phyloP scores from a whole-genome alignment of 2,797 vertebrate genomes.

The Manis crassicaudata region DNA sequence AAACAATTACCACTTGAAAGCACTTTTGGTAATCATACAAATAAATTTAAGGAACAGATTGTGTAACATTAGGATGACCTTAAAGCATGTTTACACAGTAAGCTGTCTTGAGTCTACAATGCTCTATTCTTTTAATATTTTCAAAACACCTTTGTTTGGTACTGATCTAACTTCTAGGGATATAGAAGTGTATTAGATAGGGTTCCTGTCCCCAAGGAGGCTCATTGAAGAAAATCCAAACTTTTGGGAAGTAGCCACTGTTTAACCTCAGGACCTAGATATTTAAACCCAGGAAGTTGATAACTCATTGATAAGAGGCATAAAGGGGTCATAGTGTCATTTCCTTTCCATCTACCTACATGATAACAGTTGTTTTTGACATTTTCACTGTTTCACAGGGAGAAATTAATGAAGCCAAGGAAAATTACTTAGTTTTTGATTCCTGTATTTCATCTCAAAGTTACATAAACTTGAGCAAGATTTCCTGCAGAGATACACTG shows the following conservation, averaged over 20 bases:
- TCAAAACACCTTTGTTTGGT: background rate
- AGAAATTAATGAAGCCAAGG: background rate
- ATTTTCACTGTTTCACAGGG: background rate
- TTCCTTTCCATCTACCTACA: background rate
- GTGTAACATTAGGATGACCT: background rate
- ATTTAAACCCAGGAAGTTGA: background rate
- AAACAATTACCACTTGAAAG: background rate
- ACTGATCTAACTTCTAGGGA: background rate
- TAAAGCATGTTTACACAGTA: background rate
- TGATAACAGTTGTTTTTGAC: background rate
- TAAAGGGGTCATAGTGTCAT: background rate
- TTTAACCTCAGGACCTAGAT: background rate
- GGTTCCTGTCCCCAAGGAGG: background rate
- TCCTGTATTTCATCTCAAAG: constrained; percentile 88
- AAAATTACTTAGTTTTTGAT: background rate
- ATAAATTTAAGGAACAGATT: background rate
- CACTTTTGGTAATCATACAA: background rate
- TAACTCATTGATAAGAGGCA: constrained; percentile 5
- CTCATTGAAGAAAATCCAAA: background rate
- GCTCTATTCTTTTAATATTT: constrained; percentile 13
- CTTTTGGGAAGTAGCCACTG: background rate
- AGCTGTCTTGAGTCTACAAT: background rate
- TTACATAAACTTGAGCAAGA: constrained; percentile 89
- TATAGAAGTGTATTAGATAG: background rate
- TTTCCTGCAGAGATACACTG: constrained; percentile 92